Evolutionary conservation across 2,113 vertebrate genomes (phyloP).

Genomic region (Circaetus cinerascens): DNA sequence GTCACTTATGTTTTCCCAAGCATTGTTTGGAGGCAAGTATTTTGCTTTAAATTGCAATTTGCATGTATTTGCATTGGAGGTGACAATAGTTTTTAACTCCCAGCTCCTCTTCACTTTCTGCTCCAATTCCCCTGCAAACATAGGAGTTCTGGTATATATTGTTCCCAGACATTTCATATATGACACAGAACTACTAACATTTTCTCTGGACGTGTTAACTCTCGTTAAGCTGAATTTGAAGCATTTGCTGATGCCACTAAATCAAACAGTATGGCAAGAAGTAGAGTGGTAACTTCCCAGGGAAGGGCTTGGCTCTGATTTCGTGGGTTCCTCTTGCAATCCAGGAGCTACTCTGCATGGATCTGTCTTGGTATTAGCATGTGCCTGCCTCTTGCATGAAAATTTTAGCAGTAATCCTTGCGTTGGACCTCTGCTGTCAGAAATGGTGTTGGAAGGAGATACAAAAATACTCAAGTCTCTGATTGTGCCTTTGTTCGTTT

Average conservation of each 20-base stretch:
- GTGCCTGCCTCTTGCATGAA: not conserved
- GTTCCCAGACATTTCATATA: not conserved
- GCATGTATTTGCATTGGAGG: rapidly evolving
- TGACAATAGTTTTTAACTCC: not conserved
- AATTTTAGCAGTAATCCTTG: not conserved
- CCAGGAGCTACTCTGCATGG: not conserved
- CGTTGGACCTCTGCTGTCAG: not conserved
- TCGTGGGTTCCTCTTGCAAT: not conserved
- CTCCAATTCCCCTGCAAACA: not conserved
- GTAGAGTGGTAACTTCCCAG: not conserved
- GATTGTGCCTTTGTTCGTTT: not conserved
- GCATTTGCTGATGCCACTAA: not conserved
- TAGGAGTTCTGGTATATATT: not conserved
- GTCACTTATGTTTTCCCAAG: not conserved
- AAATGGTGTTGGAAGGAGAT: not conserved
- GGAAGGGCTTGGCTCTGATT: not conserved
- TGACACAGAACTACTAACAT: not conserved
- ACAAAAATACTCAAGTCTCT: not conserved
- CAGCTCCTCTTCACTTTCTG: not conserved
- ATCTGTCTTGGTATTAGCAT: not conserved
- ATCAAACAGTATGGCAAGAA: not conserved
- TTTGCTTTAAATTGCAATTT: not conserved
- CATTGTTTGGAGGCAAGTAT: not conserved
- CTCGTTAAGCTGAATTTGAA: not conserved
- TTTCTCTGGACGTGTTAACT: not conserved